Evolutionary conservation across 2,888 invertebrate species (phyloP).

Genomic region (Drosophila cognata): DNA sequence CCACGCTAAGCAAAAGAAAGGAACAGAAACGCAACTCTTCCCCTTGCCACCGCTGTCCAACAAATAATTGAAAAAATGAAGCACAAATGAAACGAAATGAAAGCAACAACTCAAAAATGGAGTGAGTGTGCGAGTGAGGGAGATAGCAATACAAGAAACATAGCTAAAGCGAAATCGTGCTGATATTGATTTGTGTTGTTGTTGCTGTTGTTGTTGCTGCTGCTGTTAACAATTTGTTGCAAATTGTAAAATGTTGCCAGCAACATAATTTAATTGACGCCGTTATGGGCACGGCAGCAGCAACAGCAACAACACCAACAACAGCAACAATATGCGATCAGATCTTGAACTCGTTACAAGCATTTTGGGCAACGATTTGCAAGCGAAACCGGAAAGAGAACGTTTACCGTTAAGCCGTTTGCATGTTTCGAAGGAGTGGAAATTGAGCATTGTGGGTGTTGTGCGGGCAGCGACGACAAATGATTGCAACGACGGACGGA

Average conservation of each 20-base stretch:
- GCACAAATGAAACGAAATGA: slow-evolving; percentile 12
- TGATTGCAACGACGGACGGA: not conserved
- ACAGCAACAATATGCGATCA: slow-evolving; percentile 60
- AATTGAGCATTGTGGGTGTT: slow-evolving; percentile 37
- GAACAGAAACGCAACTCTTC: slow-evolving; percentile 16
- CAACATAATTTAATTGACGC: slow-evolving; percentile 82
- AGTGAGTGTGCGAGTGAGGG: slow-evolving; percentile 5
- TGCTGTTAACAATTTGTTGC: slow-evolving; percentile 80
- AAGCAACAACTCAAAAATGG: slow-evolving; percentile 10
- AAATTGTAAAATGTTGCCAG: slow-evolving; percentile 80
- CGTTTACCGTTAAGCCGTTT: slow-evolving; percentile 45
- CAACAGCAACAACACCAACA: slow-evolving; percentile 47
- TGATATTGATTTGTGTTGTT: slow-evolving; percentile 68
- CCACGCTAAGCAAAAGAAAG: slow-evolving; percentile 55
- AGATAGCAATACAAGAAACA: slow-evolving; percentile 6
- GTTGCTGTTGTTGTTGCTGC: slow-evolving; percentile 29
- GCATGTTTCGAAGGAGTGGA: slow-evolving; percentile 28
- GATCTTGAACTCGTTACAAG: slow-evolving; percentile 59
- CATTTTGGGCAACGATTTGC: slow-evolving; percentile 63
- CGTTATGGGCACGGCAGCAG: slow-evolving; percentile 70
- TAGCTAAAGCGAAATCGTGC: slow-evolving; percentile 45
- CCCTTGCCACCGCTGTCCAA: slow-evolving; percentile 4
- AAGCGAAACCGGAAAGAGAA: slow-evolving; percentile 60
- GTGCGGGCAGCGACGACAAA: slow-evolving; percentile 3
- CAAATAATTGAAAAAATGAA: slow-evolving; percentile 30